Conservation (phyloP, 2,888 invertebrate species). For the Bombylius major region DNA sequence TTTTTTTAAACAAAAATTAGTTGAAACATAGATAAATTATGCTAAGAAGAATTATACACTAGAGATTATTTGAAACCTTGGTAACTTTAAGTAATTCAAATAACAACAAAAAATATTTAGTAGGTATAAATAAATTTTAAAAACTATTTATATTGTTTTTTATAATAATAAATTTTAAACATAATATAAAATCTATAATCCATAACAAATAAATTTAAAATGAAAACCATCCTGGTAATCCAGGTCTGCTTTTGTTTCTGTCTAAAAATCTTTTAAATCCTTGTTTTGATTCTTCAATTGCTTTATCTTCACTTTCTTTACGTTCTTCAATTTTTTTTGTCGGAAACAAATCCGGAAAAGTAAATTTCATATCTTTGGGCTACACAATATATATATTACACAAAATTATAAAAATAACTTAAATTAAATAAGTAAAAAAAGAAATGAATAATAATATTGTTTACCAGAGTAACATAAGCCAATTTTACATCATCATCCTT, state of each 20-base stretch:
- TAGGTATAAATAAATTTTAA: too few species aligned
- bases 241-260: constrained; percentile 53
- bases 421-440: background rate
- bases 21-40: too few species aligned
- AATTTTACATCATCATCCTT: constrained; percentile 75
- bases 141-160: too few species aligned
- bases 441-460: background rate
- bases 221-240: constrained; percentile 68
- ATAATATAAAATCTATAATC: too few species aligned
- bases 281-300: constrained; percentile 49
- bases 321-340: constrained; percentile 23
- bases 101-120: too few species aligned
- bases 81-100: too few species aligned
- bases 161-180: too few species aligned
- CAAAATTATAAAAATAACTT: too few species aligned
- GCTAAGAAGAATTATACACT: too few species aligned
- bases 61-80: too few species aligned
- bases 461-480: constrained; percentile 68
- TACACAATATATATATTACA: constrained; percentile 34
- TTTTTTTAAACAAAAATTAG: too few species aligned
- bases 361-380: constrained; percentile 59
- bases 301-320: constrained; percentile 47
- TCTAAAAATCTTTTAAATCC: constrained; percentile 46
- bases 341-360: constrained; percentile 60
- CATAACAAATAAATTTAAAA: constrained; percentile 35